phyloP scores from a whole-genome alignment of 2,888 invertebrate genomes.

The Brachypalpus laphriformis region DNA sequence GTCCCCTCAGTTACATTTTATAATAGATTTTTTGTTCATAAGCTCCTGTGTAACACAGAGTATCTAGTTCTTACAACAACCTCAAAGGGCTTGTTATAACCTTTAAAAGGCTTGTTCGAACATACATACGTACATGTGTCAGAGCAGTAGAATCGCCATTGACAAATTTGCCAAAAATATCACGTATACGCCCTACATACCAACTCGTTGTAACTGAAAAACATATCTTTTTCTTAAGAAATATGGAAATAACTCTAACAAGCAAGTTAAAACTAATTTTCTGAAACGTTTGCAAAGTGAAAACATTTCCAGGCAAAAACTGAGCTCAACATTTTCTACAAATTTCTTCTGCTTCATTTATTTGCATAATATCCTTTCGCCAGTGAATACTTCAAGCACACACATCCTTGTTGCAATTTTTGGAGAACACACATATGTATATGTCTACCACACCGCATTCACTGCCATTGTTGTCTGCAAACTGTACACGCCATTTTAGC shows the following conservation, averaged over 20 bases:
- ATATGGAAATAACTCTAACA: not conserved
- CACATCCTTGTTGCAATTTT: constrained; percentile 24
- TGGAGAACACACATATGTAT: not conserved
- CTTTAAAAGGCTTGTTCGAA: too few species aligned
- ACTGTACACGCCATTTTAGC: constrained; percentile 70
- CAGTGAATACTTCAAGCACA: constrained; percentile 15
- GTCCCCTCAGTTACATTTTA: too few species aligned
- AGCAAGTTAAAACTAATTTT: not conserved
- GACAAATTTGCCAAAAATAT: not conserved
- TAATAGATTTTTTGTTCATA: too few species aligned
- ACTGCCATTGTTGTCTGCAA: constrained; percentile 40
- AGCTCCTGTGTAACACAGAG: too few species aligned
- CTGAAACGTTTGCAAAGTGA: not conserved
- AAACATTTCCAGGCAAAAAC: constrained; percentile 10
- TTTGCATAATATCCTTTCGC: constrained; percentile 59
- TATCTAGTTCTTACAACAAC: too few species aligned
- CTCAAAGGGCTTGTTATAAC: too few species aligned
- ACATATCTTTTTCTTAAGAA: not conserved
- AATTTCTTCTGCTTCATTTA: constrained; percentile 46
- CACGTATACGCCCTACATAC: not conserved
- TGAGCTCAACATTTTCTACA: constrained; percentile 31
- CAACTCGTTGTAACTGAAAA: not conserved
- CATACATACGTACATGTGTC: too few species aligned
- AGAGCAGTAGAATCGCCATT: not conserved
- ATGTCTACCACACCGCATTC: not conserved